Percentiles rank a stretch among this genome's conserved stretches.
phyloP scores from a whole-genome alignment of 2,113 vertebrate species.

The Coptodon rendalli region DNA sequence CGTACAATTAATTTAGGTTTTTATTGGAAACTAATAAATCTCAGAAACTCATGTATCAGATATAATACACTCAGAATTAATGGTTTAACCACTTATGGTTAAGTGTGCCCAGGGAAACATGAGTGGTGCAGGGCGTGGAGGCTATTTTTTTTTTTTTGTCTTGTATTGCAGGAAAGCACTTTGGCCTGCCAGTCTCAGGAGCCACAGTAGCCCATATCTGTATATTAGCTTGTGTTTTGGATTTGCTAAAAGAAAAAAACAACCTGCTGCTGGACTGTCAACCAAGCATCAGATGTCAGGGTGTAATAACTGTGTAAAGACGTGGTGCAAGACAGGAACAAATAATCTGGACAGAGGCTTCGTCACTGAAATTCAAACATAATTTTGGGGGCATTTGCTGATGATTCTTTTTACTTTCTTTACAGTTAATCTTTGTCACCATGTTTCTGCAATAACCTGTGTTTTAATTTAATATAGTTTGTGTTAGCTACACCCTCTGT shows the following conservation, averaged over 20 bases:
- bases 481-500: not conserved
- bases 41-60: not conserved
- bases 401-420: not conserved
- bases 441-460: not conserved
- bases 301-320: not conserved
- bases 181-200: not conserved
- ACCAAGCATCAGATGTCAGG: not conserved
- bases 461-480: not conserved
- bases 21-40: not conserved
- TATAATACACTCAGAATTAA: not conserved
- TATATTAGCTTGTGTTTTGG: not conserved
- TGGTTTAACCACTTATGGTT: not conserved
- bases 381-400: not conserved
- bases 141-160: not conserved
- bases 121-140: not conserved
- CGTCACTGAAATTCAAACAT: not conserved
- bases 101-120: not conserved
- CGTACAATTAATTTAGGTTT: fast-evolving
- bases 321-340: not conserved
- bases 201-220: not conserved
- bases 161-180: not conserved
- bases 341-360: not conserved
- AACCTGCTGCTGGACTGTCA: not conserved
- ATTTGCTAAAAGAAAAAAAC: not conserved
- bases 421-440: not conserved